These are phyloP conservation scores for Tamandua tetradactyla DNA, from an alignment of 2,797 vertebrate genomes.

Conservation along the genomic window DNA sequence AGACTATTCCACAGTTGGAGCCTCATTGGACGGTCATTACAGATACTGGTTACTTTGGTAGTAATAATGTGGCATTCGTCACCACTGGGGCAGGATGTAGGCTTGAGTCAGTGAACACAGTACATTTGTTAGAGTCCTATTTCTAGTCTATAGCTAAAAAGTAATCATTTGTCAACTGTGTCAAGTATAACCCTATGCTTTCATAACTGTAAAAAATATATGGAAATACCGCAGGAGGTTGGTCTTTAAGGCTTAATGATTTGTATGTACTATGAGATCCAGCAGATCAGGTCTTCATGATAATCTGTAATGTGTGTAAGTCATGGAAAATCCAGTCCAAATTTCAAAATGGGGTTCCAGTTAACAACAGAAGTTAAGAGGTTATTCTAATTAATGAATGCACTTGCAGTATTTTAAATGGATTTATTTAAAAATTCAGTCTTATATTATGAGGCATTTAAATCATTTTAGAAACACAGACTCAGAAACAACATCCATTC, in stretches of 20 bases:
- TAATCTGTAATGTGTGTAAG: slow-evolving; percentile 23
- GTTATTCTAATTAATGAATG: slow-evolving; percentile 49
- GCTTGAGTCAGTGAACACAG: background rate
- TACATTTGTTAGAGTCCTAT: background rate
- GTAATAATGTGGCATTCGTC: background rate
- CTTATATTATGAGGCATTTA: slow-evolving; percentile 18
- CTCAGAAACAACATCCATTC: background rate
- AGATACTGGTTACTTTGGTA: background rate
- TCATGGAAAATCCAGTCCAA: slow-evolving; percentile 1
- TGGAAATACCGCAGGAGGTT: background rate
- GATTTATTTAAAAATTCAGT: slow-evolving; percentile 46
- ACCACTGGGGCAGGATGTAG: background rate
- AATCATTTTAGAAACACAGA: background rate
- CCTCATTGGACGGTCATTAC: background rate
- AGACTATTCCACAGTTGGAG: background rate
- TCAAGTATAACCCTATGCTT: background rate
- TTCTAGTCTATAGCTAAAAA: slow-evolving; percentile 25
- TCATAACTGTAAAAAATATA: background rate
- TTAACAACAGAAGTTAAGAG: slow-evolving; percentile 54
- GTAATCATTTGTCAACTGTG: background rate
- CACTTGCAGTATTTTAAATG: slow-evolving; percentile 43
- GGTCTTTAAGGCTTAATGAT: background rate
- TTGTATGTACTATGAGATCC: background rate
- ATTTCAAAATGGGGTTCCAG: slow-evolving; percentile 54
- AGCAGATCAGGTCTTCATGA: slow-evolving; percentile 8